Evolutionary conservation across 30 jellyfish, hydroid and myxozoan species (phyloP).

Genomic region (Calvadosia cruxmelitensis): DNA sequence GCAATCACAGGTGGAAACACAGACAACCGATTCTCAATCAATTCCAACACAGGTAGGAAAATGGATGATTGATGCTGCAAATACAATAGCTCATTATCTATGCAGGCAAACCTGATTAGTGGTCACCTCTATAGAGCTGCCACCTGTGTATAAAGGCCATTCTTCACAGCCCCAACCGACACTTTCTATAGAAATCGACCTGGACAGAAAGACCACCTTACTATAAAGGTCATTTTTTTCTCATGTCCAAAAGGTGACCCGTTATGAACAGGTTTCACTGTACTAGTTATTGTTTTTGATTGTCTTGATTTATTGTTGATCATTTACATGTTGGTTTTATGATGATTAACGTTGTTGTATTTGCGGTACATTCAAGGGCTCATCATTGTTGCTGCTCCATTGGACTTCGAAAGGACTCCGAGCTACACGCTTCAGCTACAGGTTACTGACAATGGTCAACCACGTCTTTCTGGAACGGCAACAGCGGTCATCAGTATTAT

Average conservation of each 20-base stretch:
- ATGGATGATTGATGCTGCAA: too few species aligned
- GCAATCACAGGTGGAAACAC: constrained; percentile 18
- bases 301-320: not conserved
- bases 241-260: too few species aligned
- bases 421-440: constrained; percentile 5
- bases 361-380: not conserved
- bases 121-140: too few species aligned
- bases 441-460: constrained; percentile 46
- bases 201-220: too few species aligned
- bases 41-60: not conserved
- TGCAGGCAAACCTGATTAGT: too few species aligned
- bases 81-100: too few species aligned
- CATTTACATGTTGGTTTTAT: not conserved
- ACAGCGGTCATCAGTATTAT: constrained; percentile 10
- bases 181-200: too few species aligned
- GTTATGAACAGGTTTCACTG: too few species aligned
- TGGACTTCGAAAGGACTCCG: constrained; percentile 12
- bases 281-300: not conserved
- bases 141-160: too few species aligned
- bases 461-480: constrained; percentile 17
- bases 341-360: not conserved
- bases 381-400: constrained; percentile 5
- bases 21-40: constrained; percentile 1
- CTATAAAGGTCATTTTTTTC: too few species aligned
- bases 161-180: too few species aligned